Evolutionary conservation across 2,888 invertebrate genomes (phyloP), one percentile per base, ranked within the genome.

Genomic region (Acleris sparsana): DNA sequence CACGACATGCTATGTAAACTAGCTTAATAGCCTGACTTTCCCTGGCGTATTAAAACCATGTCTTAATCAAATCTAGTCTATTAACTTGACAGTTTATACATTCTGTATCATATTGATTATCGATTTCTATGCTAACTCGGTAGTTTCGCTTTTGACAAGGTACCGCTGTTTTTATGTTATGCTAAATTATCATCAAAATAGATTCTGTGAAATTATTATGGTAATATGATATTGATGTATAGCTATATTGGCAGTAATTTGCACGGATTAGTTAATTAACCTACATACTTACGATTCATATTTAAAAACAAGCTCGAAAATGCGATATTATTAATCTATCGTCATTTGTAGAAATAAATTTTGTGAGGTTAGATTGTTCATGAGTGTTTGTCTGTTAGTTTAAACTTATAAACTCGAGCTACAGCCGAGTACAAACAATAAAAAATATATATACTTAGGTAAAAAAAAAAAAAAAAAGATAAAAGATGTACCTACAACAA

Each of bases 101-200:
- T 55, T 17, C 7, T 60, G 44, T 51, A 60, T 55, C 55, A 55
- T 55, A 39, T 60, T 43, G 20, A 65, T 33, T n/a, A 25, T 60
- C 55, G 7, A 64, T 64, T 64, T 60, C 59, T 64, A 60, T 60
- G 64, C 59, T 49, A 51, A 64, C 29, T 48, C 11, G 16, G 18
- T 63, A 48, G 20, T 61, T 63, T 49, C n/a, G 44, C 51, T 20
- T 55, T 55, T 60, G 44, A 60, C 49, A 22, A 55, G 44, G 48
- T 44, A 17, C 55, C 60, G 64, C 64, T 53, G 20, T 64, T 59
- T n/a, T 63, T 13, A 9, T 59, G 25, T 56, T 46, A 46, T 46
- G 46, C 46, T 17, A 46, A 46, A 46, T 46, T 16, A 46, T 46
- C 5, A 46, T 46, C 46, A 17, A 46, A n/a, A 46, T 44, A 6